Evolutionary conservation across 2,113 vertebrate genomes (phyloP).

Genomic region (Caracal caracal): DNA sequence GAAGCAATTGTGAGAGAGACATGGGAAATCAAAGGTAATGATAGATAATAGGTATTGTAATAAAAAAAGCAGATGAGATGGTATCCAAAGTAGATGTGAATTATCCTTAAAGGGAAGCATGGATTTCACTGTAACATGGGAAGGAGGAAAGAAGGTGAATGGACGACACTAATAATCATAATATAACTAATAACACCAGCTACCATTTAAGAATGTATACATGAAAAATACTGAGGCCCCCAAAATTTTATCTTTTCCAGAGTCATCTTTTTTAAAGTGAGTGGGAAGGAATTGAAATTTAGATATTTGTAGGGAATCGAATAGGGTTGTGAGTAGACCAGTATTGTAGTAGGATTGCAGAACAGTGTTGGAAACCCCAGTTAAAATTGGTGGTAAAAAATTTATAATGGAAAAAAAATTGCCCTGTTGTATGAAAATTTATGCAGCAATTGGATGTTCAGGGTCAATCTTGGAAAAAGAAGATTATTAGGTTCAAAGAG

Average conservation of each 20-base stretch:
- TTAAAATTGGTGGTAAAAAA: background rate
- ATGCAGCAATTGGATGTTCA: background rate
- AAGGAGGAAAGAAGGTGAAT: background rate
- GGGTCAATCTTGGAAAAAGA: background rate
- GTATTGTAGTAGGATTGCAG: background rate
- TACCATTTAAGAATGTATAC: background rate
- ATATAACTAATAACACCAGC: background rate
- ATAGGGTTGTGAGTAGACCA: background rate
- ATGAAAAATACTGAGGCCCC: background rate
- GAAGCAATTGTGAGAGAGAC: background rate
- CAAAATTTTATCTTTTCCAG: background rate
- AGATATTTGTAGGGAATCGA: background rate
- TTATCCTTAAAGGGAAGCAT: background rate
- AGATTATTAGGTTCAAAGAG: background rate
- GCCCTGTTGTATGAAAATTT: background rate
- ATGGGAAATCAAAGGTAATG: background rate
- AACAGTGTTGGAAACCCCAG: background rate
- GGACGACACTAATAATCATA: background rate
- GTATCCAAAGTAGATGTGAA: background rate
- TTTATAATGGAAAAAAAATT: background rate
- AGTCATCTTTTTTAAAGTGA: background rate
- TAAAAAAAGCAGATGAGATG: background rate
- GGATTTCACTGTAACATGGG: background rate
- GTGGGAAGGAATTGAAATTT: background rate
- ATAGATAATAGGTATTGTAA: background rate